Evolutionary conservation across 1,140 invertebrate species (phyloP).

Genomic region (Nasonia vitripennis): DNA sequence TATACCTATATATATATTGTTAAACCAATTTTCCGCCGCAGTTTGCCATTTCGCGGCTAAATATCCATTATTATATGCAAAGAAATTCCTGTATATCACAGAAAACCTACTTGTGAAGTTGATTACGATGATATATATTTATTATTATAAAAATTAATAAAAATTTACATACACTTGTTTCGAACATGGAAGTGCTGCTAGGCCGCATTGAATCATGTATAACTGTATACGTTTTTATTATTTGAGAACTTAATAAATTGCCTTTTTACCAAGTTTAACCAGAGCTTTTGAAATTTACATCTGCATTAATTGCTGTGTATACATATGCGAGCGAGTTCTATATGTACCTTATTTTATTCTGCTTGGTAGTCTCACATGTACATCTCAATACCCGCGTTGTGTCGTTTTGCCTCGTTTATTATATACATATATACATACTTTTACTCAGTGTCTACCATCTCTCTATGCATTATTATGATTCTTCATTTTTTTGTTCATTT

Average conservation of each 20-base stretch:
- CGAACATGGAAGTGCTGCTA: conserved; percentile 33
- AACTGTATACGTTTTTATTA: conserved; percentile 35
- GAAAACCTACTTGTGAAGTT: conserved; percentile 20
- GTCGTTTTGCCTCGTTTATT: background rate
- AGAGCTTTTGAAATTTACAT: conserved; percentile 33
- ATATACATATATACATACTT: too few relatives aligned
- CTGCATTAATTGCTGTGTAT: background rate
- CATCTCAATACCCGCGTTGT: conserved; percentile 22
- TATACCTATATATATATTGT: background rate
- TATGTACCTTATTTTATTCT: background rate
- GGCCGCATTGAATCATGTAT: conserved; percentile 33
- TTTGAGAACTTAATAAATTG: conserved; percentile 42
- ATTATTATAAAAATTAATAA: background rate
- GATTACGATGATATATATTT: background rate
- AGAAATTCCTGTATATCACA: background rate
- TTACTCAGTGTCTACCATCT: background rate
- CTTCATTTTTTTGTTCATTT: background rate
- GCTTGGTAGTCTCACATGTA: conserved; percentile 41
- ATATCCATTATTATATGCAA: conserved; percentile 5
- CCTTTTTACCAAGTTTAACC: conserved; percentile 31
- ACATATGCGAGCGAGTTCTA: background rate
- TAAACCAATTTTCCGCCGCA: background rate
- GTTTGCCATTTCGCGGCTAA: conserved; percentile 16
- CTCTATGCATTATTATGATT: background rate
- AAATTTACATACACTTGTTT: background rate